Evolutionary conservation across 2,888 invertebrate species (phyloP).

Genomic region (Orchesellides sinensis): DNA sequence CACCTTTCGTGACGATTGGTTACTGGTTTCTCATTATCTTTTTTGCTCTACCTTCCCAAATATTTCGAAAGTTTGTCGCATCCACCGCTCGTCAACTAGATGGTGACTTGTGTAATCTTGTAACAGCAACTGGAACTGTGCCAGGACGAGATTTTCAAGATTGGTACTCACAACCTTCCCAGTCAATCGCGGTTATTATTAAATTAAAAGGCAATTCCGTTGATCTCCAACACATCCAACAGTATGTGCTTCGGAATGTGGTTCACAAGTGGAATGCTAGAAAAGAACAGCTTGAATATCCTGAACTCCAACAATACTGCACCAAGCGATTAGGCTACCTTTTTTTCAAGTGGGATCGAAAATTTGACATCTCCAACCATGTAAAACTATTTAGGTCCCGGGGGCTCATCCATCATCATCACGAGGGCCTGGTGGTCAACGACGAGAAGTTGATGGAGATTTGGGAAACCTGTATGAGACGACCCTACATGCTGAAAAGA

Average conservation of each 20-base stretch:
- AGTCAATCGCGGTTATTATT: neutral
- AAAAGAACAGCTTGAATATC: slow-evolving; percentile 15
- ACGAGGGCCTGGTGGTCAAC: neutral
- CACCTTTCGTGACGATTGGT: neutral
- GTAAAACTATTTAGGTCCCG: neutral
- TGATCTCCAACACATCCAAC: neutral
- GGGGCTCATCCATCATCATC: no score
- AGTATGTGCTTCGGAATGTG: neutral
- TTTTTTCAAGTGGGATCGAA: slow-evolving; percentile 28
- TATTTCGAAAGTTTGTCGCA: neutral
- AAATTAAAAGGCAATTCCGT: neutral
- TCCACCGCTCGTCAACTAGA: neutral
- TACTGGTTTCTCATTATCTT: neutral
- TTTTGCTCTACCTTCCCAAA: neutral
- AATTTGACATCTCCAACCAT: slow-evolving; percentile 42
- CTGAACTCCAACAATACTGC: slow-evolving; percentile 30
- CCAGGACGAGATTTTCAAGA: neutral
- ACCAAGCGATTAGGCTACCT: slow-evolving; percentile 24
- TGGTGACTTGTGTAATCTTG: neutral
- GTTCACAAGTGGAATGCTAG: neutral
- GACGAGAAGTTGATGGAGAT: neutral
- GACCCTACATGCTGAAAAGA: neutral
- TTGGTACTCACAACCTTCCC: slow-evolving; percentile 4
- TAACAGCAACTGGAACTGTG: neutral
- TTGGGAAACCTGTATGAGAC: neutral